A percentile compares a stretch with the other conserved stretches of the same genome.
phyloP scores from a whole-genome alignment of 2,113 vertebrate genomes.

The Ochotona princeps region DNA sequence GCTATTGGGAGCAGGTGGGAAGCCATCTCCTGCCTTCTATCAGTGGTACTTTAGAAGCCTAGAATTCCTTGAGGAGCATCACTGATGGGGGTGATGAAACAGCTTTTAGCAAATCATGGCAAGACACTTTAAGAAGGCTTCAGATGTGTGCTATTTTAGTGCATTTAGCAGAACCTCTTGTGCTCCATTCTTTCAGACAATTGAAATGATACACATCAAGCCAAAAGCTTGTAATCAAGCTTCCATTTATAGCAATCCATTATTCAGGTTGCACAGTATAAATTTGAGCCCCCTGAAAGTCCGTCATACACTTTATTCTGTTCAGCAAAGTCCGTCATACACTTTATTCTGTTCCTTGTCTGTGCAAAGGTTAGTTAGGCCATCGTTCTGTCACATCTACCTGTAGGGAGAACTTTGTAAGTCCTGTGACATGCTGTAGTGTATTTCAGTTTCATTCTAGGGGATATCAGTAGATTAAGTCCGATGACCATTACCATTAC shows the following conservation, averaged over 20 bases:
- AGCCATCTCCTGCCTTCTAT: not conserved
- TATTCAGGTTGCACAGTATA: constrained; percentile 6
- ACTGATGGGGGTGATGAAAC: constrained; percentile 5
- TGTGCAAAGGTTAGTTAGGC: not conserved
- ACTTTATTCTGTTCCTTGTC: constrained; percentile 36
- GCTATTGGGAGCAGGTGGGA: not conserved
- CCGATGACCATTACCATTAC: not conserved
- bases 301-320: not conserved
- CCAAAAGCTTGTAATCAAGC: constrained; percentile 52
- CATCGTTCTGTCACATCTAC: not conserved
- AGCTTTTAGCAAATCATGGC: constrained; percentile 6
- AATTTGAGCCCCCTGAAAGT: constrained; percentile 35
- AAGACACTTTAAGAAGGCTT: constrained; percentile 20
- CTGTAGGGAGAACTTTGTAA: not conserved
- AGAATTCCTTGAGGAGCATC: constrained; percentile 44
- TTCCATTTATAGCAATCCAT: constrained; percentile 51
- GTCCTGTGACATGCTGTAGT: not conserved
- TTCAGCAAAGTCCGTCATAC: not conserved
- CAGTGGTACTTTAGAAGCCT: constrained; percentile 2
- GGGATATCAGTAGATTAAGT: constrained; percentile 37
- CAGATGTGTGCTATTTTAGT: constrained; percentile 17
- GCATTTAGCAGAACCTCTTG: constrained; percentile 64
- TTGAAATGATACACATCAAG: constrained; percentile 58
- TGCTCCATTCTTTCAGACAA: constrained; percentile 29
- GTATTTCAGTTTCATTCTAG: constrained; percentile 1